A percentile compares a stretch with the other conserved stretches of the same genome.
phyloP scores from a whole-genome alignment of 1,140 invertebrate genomes.

The Drosophila repleta region DNA sequence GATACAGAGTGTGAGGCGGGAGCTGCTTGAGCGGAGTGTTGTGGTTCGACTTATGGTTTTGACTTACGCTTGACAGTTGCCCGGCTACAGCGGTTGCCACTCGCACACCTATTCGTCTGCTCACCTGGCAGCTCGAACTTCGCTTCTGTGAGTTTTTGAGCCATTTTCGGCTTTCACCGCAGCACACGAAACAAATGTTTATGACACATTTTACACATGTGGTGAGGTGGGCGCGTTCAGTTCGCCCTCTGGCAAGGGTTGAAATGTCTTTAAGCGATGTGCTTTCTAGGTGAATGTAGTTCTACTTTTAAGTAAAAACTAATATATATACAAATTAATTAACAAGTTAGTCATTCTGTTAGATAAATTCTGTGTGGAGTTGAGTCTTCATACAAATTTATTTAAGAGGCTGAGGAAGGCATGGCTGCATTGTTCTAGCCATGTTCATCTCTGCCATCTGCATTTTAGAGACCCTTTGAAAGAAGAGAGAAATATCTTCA shows the following conservation, averaged over 20 bases:
- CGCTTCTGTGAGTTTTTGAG: slow-evolving; percentile 42
- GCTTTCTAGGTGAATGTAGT: neutral
- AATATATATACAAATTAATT: too few relatives aligned
- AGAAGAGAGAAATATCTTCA: too few relatives aligned
- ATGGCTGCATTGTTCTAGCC: too few relatives aligned
- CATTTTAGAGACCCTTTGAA: too few relatives aligned
- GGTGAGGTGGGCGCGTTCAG: slow-evolving; percentile 48
- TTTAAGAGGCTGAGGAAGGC: too few relatives aligned
- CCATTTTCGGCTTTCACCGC: slow-evolving; percentile 46
- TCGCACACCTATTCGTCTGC: neutral
- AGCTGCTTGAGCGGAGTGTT: slow-evolving; percentile 51
- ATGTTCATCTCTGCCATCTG: too few relatives aligned
- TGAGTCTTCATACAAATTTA: too few relatives aligned
- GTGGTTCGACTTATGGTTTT: slow-evolving; percentile 72
- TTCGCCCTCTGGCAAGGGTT: neutral
- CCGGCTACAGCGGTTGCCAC: neutral
- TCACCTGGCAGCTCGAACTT: slow-evolving; percentile 40
- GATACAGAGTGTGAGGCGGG: neutral
- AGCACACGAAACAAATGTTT: slow-evolving; percentile 59
- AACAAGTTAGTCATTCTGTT: too few relatives aligned
- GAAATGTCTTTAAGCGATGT: neutral
- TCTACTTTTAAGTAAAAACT: too few relatives aligned
- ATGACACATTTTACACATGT: slow-evolving; percentile 71
- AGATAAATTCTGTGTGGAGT: too few relatives aligned
- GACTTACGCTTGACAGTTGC: slow-evolving; percentile 57